Percentiles rank a stretch among this genome's conserved stretches.
phyloP scores from a whole-genome alignment of 2,113 vertebrate species.

The Lepisosteus osseus region DNA sequence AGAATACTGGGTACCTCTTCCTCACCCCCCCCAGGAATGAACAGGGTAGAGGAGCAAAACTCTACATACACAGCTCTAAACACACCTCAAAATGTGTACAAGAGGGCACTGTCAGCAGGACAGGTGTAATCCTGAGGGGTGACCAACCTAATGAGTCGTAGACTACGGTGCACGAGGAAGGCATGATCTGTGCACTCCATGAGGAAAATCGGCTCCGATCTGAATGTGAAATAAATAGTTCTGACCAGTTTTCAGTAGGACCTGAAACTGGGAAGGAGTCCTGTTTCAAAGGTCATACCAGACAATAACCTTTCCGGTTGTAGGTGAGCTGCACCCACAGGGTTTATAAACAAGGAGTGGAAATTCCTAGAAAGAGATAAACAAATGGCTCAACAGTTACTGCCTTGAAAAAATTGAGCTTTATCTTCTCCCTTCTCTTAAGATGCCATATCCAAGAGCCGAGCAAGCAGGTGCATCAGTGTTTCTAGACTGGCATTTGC shows the following conservation, averaged over 20 bases:
- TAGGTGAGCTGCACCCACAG: background rate
- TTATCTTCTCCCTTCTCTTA: too few species aligned
- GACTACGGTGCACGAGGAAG: background rate
- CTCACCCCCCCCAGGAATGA: too few species aligned
- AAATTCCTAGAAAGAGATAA: background rate
- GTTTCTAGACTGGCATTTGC: too few species aligned
- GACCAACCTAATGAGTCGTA: background rate
- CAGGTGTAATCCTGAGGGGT: background rate
- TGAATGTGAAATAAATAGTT: constrained; percentile 5
- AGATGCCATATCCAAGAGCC: too few species aligned
- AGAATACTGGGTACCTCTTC: too few species aligned
- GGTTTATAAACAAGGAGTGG: background rate
- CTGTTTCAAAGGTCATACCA: background rate
- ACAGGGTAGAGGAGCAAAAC: background rate
- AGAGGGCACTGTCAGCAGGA: background rate
- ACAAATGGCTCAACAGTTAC: background rate
- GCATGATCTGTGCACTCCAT: background rate
- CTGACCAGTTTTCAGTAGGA: background rate
- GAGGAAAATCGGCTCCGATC: background rate
- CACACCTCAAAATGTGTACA: background rate
- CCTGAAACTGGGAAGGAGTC: background rate
- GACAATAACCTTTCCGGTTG: background rate
- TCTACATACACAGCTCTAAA: background rate
- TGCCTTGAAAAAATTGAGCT: too few species aligned
- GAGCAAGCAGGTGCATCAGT: too few species aligned